Base-by-base conservation (phyloP, 2,113 vertebrate species). In the Syrrhaptes paradoxus region DNA sequence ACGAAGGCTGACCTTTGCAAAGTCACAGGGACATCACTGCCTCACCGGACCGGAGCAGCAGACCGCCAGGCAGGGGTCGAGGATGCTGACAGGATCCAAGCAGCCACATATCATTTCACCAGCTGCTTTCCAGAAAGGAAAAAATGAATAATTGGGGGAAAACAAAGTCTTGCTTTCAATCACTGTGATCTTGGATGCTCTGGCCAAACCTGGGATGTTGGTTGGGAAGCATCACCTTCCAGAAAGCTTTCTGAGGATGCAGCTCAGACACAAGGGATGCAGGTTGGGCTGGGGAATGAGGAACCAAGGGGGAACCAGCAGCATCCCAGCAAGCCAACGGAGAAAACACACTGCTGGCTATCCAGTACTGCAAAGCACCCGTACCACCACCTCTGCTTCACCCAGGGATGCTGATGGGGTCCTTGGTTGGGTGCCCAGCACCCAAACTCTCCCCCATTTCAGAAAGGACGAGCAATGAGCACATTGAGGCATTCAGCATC, bases 1-100 rank as follows among this genome's bases (percentile, higher is more conserved):
- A 21, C 13, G 6, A 19, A 36, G 2, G 6, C 25, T 73, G 97
- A 98, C 98, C 97, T 98, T 98, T 97, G 68, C 96, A 97, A 98
- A 97, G 98, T 97, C 97, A 93, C 17, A 3, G 81, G 38, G 62
- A 84, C 49, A 87, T 24, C 46, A 17, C 22, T 5, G 5, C 45
- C 86, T 71, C 65, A 16, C 85, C 32, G 15, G 90, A 89, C 85
- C 41, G 65, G 29, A 93, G 43, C 7, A 48, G 25, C 66, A 46
- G 45, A 3, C 77, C 38, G 67, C 89, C 17, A 65, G 94, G 79
- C 48, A 52, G 59, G 90, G 70, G 32, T 70, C 41, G 6, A 36
- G 85, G 59, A 80, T 31, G 75, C 26, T 0, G 0, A 13, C 65
- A 18, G 36, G 51, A 93, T 90, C 72, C 78, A 8, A 51, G 43